Base-by-base conservation (phyloP, 2,888 invertebrate genomes). In the Liopterus haemorrhoidalis region DNA sequence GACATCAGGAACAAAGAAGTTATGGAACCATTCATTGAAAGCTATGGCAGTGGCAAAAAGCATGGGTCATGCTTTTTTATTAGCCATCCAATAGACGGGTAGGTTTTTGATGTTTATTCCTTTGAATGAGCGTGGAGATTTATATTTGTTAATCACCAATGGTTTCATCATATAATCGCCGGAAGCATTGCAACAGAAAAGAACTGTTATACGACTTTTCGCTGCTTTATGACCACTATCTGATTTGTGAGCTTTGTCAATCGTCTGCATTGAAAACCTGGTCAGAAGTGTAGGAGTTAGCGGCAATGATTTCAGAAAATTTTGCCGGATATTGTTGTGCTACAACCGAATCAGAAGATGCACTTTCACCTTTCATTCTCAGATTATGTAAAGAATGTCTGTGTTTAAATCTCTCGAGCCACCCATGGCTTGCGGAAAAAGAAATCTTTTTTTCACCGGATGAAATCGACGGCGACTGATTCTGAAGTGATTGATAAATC, bases 11-110 rank as follows among this genome's bases (percentile, higher is more conserved):
- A 46, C 28, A 45, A 52, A 52, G 44, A 27, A 40, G 21, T 49
- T 44, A 22, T 42, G 30, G 35, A 54, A 57, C 53, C 53, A 56
- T 31, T 50, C 45, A 38, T 9, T 49, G 43, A 55, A 56, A 15
- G 49, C 9, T 22, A 28, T 20, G 14, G 46, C 14, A 14, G 53
- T 55, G 5, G 46, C 46, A n/a, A n/a, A n/a, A n/a, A n/a, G n/a
- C n/a, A n/a, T n/a, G n/a, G n/a, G n/a, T 33, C 54, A 51, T 9
- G 46, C 48, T 38, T 49, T 53, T 20, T 22, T 33, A 32, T 50
- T 54, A 8, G 45, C 33, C 41, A 38, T 52, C 49, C 50, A 53
- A 32, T 50, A 33, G 18, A 50, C 42, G 19, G 33, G 40, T 20
- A 53, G 35, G 9, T 40, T 36, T 8, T 42, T 31, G 33, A 49